These are phyloP conservation scores for Micrasema minimum DNA, from an alignment of 1,140 invertebrate genomes.

Conservation along the genomic window DNA sequence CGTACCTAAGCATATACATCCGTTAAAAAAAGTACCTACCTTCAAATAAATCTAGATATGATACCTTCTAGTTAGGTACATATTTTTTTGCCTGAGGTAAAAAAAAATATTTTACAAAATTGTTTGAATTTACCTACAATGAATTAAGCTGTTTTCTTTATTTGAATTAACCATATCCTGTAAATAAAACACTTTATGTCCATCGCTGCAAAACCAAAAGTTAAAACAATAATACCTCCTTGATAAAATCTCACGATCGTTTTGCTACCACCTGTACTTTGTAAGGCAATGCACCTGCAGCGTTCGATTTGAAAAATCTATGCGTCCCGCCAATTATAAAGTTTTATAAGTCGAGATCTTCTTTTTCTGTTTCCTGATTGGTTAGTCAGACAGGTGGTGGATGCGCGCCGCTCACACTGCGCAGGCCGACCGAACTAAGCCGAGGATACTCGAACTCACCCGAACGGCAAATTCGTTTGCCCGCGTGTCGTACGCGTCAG, in stretches of 20 bases:
- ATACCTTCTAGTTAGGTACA: too few species aligned
- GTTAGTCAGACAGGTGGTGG: conserved; percentile 39
- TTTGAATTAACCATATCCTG: not conserved
- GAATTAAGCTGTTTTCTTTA: not conserved
- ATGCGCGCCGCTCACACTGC: conserved; percentile 18
- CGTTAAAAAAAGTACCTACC: too few species aligned
- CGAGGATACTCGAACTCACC: conserved; percentile 24
- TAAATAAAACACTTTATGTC: not conserved
- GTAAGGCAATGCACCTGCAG: conserved; percentile 10
- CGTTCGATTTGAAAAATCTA: conserved; percentile 24
- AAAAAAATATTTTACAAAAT: not conserved
- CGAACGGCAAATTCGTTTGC: conserved; percentile 3
- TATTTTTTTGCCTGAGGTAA: not conserved
- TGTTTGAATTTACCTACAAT: not conserved
- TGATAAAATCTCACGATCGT: not conserved
- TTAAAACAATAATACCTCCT: not conserved
- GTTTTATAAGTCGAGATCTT: conserved; percentile 18
- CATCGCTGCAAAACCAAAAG: not conserved
- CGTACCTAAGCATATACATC: too few species aligned
- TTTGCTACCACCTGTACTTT: conserved; percentile 6
- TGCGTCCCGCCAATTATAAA: conserved; percentile 31
- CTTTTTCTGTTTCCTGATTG: conserved; percentile 21
- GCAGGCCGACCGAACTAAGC: conserved; percentile 6
- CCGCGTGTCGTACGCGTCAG: conserved; percentile 37
- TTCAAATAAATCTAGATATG: too few species aligned